Evolutionary conservation across 2,113 vertebrate genomes (phyloP).

Genomic region (Stigmatopora nigra): DNA sequence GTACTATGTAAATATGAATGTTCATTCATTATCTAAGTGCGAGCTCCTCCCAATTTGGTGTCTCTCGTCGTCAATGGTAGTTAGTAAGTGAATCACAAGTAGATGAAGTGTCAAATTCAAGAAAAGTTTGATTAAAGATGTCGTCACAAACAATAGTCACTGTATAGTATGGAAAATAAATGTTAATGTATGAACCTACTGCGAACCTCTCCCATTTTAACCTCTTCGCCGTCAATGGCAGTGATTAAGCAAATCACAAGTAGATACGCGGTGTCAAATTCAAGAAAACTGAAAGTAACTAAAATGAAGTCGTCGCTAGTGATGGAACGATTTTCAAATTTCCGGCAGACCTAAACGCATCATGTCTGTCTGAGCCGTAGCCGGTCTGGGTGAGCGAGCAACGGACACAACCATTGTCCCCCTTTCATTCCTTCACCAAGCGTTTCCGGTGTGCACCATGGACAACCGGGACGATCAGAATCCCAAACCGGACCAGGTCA

Average conservation of each 20-base stretch:
- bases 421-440: background rate
- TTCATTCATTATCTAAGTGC: background rate
- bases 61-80: background rate
- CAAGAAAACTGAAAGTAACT: background rate
- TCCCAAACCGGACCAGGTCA: constrained; percentile 15
- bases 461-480: constrained; percentile 3
- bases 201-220: too few relatives aligned
- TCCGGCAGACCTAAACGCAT: constrained; percentile 4
- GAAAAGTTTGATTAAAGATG: background rate
- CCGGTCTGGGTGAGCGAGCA: background rate
- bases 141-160: background rate
- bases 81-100: background rate
- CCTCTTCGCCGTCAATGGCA: too few relatives aligned
- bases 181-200: background rate
- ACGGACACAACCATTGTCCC: background rate
- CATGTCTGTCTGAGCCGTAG: background rate
- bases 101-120: background rate
- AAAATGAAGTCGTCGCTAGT: background rate
- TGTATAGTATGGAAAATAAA: too few relatives aligned
- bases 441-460: constrained; percentile 4
- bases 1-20: background rate
- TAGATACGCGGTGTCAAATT: background rate
- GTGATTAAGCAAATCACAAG: background rate
- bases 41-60: background rate
- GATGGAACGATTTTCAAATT: background rate